Base-by-base conservation (phyloP, 1,140 invertebrate species). In the Lysiphlebus fabarum region DNA sequence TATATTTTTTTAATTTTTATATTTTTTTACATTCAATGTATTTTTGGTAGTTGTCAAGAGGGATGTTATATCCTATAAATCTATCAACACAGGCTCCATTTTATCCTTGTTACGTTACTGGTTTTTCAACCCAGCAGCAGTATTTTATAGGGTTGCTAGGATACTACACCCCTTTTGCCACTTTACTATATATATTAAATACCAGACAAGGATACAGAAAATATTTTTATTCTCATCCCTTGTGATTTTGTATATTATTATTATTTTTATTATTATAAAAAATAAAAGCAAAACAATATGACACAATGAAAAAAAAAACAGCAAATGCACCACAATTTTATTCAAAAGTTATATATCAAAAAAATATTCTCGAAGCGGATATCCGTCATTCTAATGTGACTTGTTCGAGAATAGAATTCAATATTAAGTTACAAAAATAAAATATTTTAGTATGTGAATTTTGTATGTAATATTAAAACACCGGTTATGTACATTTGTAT, bases 71-170 rank as follows among this genome's bases (percentile, higher is more conserved):
- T 26, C 17, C 40, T 48, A 17, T 45, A 10, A 55, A 53, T 55
- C 45, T 42, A 56, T 34, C 45, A 44, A 48, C 59, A 12, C 14
- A 17, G 44, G 45, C 59, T 48, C 53, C 53, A 11, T 54, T 48
- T 44, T 38, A 5, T 38, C 36, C 56, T 64, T 59, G 64, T 62
- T 70, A 71, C 70, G 66, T 69, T 59, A 70, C 66, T 72, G 70
- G 59, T 53, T 44, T n/a, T 53, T 44, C 54, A 56, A 62, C 65
- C 58, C 69, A 67, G 66, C 68, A 64, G 62, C 48, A 66, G 68
- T 65, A 59, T 59, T 72, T 71, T 63, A 59, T 51, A 66, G 69
- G 65, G 71, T 73, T 73, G 71, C 71, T 73, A 73, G 71, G 71
- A 71, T 68, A 73, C 71, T 68, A 73, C 71, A 72, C 71, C 71